Evolutionary conservation across 2,797 vertebrate species (phyloP).

Genomic region (Phataginus tetradactyla): DNA sequence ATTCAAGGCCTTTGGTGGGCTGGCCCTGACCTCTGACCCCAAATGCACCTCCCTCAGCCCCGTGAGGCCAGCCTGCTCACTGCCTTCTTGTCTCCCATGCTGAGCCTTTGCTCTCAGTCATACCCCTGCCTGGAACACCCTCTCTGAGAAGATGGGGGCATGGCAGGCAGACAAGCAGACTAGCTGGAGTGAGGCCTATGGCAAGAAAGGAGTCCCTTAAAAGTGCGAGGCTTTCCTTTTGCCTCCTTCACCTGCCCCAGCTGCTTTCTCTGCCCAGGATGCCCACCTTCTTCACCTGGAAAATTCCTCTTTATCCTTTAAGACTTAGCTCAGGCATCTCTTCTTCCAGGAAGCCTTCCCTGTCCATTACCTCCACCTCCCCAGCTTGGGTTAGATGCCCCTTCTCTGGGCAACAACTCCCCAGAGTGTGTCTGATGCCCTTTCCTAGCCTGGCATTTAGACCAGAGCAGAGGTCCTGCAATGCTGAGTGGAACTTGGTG

Average conservation of each 20-base stretch:
- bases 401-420: not conserved
- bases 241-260: not conserved
- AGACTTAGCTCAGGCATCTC: not conserved
- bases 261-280: not conserved
- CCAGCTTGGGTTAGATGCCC: not conserved
- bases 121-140: not conserved
- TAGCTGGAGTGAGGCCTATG: not conserved
- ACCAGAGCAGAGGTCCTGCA: not conserved
- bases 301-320: not conserved
- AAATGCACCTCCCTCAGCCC: not conserved
- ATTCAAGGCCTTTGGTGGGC: not conserved
- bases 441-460: not conserved
- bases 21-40: not conserved
- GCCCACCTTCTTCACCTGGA: not conserved
- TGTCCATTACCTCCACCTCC: not conserved
- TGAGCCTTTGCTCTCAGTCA: not conserved
- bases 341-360: constrained; percentile 11
- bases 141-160: not conserved
- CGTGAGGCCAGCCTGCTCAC: not conserved
- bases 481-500: not conserved
- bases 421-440: not conserved
- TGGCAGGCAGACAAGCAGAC: not conserved
- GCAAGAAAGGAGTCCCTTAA: not conserved
- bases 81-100: not conserved
- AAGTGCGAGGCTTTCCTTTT: not conserved